phyloP scores from a whole-genome alignment of 2,797 vertebrate genomes.

The Myotis planiceps region DNA sequence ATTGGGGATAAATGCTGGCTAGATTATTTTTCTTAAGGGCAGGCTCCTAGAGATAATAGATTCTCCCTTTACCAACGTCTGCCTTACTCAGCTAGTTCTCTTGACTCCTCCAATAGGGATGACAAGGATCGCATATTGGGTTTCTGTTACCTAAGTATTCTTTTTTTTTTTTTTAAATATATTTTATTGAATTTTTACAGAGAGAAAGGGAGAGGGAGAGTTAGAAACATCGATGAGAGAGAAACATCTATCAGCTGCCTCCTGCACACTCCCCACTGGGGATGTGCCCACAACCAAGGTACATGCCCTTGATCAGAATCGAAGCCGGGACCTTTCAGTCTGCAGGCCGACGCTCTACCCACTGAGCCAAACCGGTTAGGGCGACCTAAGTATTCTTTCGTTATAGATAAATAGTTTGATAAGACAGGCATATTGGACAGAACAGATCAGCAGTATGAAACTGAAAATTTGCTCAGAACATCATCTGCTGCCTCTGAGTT shows the following conservation, averaged over 20 bases:
- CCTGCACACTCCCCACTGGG: no score
- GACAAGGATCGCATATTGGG: not conserved
- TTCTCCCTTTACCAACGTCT: constrained; percentile 38
- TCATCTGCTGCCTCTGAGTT: not conserved
- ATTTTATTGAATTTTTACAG: no score
- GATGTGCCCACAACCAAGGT: no score
- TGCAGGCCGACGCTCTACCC: no score
- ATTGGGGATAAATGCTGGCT: not conserved
- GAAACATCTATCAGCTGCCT: no score
- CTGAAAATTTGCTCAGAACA: not conserved
- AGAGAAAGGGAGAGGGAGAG: no score
- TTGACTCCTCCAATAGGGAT: constrained; percentile 64
- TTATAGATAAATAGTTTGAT: constrained; percentile 16
- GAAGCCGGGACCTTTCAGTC: no score
- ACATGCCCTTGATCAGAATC: no score
- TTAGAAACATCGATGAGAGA: no score
- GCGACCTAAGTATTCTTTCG: constrained; percentile 18
- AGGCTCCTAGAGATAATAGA: constrained; percentile 28
- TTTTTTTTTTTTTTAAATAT: not conserved
- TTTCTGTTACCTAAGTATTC: constrained; percentile 47
- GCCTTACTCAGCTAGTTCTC: not conserved
- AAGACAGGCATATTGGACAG: not conserved
- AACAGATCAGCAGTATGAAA: not conserved
- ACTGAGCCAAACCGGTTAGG: no score
- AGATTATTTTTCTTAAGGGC: not conserved